Evolutionary conservation across 1,140 invertebrate species (phyloP).

Genomic region (Helicoverpa armigera): DNA sequence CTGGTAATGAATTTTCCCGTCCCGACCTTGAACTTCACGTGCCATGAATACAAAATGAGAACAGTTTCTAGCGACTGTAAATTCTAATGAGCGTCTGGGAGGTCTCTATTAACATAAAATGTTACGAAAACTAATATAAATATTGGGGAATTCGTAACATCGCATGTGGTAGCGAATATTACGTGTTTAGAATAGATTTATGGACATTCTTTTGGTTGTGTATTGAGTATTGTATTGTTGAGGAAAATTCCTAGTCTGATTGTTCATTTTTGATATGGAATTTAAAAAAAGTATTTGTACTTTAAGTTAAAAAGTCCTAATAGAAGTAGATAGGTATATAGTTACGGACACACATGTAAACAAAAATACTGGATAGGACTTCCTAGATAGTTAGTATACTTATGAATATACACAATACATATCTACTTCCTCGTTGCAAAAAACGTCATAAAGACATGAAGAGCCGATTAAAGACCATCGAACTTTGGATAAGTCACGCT

Average conservation of each 20-base stretch:
- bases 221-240: neutral
- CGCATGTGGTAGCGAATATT: constrained; percentile 20
- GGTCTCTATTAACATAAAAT: constrained; percentile 48
- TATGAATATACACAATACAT: too few species aligned
- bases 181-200: constrained; percentile 1
- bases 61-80: constrained; percentile 39
- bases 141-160: constrained; percentile 37
- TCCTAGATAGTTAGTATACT: neutral
- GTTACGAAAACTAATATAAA: constrained; percentile 41
- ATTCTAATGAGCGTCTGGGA: constrained; percentile 50
- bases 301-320: too few species aligned
- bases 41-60: constrained; percentile 47
- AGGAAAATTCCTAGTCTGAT: neutral
- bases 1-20: constrained; percentile 47
- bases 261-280: neutral
- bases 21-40: constrained; percentile 48
- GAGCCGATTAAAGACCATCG: constrained; percentile 47
- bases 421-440: neutral
- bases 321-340: too few species aligned
- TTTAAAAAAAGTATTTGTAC: too few species aligned
- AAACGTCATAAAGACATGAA: constrained; percentile 13
- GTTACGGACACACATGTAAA: neutral
- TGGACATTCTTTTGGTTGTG: neutral
- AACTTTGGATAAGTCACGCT: constrained; percentile 38
- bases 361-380: neutral